Evolutionary conservation across 2,888 invertebrate species (phyloP).

Genomic region (Ichneumoninae sp.): DNA sequence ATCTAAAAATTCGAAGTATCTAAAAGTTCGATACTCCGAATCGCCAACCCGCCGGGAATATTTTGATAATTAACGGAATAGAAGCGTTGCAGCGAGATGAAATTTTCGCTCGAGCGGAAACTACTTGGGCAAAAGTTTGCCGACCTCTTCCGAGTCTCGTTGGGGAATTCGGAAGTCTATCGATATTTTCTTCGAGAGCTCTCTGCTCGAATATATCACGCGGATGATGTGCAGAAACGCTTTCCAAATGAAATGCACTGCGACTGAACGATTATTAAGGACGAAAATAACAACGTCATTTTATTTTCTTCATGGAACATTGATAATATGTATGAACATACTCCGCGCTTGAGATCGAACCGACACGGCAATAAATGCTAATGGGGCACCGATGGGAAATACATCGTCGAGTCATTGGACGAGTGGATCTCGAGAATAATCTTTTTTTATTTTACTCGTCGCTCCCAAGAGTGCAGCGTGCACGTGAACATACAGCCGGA

Average conservation of each 20-base stretch:
- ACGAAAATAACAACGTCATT: background rate
- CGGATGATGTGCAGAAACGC: conserved; percentile 11
- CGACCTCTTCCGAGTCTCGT: background rate
- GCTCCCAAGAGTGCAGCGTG: conserved; percentile 22
- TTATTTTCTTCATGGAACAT: background rate
- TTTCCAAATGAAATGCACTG: background rate
- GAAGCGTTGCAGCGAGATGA: background rate
- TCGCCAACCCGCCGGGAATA: background rate
- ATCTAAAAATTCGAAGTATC: background rate
- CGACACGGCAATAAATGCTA: background rate
- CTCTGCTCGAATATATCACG: conserved; percentile 30
- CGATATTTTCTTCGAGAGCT: background rate
- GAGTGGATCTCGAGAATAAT: background rate
- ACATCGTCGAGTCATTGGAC: conserved; percentile 11
- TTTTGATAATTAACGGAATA: background rate
- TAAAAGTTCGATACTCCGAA: background rate
- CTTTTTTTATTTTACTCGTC: conserved; percentile 2
- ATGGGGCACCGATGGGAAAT: background rate
- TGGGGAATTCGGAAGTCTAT: background rate
- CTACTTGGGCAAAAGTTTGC: background rate
- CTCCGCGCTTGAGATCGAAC: background rate
- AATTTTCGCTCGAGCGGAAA: conserved; percentile 3
- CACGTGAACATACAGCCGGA: conserved; percentile 58
- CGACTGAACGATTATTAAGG: background rate
- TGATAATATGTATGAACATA: background rate